These are phyloP conservation scores for Prionace glauca DNA, from an alignment of 2,797 vertebrate genomes.

Conservation along the genomic window DNA sequence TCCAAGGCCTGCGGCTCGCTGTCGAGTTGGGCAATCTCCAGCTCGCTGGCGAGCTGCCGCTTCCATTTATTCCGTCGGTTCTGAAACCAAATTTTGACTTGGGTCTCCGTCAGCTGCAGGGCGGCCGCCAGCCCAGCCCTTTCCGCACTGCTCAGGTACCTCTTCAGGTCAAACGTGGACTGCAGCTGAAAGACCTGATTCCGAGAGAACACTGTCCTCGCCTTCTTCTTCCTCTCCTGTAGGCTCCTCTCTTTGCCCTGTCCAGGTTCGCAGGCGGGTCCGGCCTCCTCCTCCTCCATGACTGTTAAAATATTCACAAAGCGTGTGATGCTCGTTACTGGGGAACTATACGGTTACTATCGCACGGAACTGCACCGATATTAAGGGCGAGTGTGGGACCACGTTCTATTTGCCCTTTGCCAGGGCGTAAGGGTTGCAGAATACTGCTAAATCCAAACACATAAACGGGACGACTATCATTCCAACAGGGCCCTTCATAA, in stretches of 20 bases:
- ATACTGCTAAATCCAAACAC: background rate
- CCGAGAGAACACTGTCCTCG: conserved; percentile 39
- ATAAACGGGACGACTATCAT: background rate
- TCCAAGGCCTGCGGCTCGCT: background rate
- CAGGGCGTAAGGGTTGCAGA: no score
- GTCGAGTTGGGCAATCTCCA: conserved; percentile 27
- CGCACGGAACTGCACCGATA: background rate
- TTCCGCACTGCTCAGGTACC: conserved; percentile 39
- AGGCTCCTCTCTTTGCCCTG: background rate
- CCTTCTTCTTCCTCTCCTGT: conserved; percentile 38
- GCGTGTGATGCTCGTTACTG: background rate
- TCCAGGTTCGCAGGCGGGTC: background rate
- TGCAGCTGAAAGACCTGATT: conserved; percentile 39
- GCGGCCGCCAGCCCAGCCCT: conserved; percentile 31
- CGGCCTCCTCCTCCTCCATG: background rate
- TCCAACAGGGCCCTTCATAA: background rate
- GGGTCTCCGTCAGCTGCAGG: conserved; percentile 38
- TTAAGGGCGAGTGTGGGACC: background rate
- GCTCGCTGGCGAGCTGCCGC: conserved; percentile 34
- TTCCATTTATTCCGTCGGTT: conserved; percentile 42
- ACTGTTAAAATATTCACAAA: conserved; percentile 33
- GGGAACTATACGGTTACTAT: background rate
- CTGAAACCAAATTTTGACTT: conserved; percentile 42
- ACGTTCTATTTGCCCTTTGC: background rate
- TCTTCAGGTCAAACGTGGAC: conserved; percentile 39